Evolutionary conservation across 2,888 invertebrate species (phyloP), one percentile per base, ranked within the genome.

Genomic region (Mechanitis mazaeus): DNA sequence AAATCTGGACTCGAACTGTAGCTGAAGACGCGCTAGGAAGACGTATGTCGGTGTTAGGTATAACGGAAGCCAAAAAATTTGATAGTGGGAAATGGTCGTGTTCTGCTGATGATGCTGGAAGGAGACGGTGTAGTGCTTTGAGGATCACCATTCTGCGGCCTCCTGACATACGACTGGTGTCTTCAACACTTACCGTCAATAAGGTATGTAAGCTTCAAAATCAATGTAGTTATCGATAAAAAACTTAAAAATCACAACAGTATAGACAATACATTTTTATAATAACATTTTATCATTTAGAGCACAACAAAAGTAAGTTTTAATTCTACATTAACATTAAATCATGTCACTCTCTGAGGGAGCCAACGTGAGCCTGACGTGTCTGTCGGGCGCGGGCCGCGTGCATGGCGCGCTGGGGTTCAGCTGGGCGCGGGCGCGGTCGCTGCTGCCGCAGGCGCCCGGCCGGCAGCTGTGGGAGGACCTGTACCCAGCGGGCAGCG

Each of bases 391-490:
- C 0, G 94, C 94, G 57, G 92, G 93, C 45, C 84, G 91, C 54
- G 86, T 91, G 3, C 92, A 92, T 65, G 93, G 92, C 1, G 93
- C 92, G 46, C 90, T 95, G 60, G 96, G 95, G 3, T 96, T 95
- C 77, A 95, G 95, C 73, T 96, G 96, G 96, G 94, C 95, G 0
- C 93, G 94, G 69, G 95, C 96, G 75, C 92, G 93, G 61, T 93
- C 92, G 9, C 85, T 96, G 12, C 91, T 96, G 33, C 94, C 94
- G 55, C 91, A 95, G 64, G 92, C 92, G 58, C 94, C 94, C 0
- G 94, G 94, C 5, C 91, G 91, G n/a, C 95, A 95, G 73, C 94
- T 95, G 71, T 96, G 96, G 93, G 96, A 96, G 77, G 95, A 96
- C 75, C 89, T 96, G 35, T 95, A 94, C 79, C 96, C 96, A 0